These are phyloP conservation scores for Phyllotreta cruciferae DNA, from an alignment of 2,888 invertebrate species.

Conservation along the genomic window DNA sequence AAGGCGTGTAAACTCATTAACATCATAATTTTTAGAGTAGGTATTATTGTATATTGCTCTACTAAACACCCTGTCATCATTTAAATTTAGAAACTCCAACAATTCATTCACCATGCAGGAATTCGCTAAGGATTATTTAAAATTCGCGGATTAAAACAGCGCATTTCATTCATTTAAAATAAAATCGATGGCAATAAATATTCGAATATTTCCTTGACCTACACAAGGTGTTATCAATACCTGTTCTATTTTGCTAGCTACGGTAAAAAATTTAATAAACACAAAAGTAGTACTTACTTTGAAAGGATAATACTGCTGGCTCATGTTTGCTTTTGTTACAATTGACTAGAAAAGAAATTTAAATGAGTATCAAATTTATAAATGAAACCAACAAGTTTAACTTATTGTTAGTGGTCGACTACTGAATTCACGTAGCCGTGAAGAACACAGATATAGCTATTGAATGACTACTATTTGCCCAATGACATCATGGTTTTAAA, in stretches of 20 bases:
- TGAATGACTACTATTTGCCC: conserved; percentile 23
- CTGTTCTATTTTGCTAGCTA: conserved; percentile 1
- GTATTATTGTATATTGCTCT: not conserved
- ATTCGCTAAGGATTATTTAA: too few species aligned
- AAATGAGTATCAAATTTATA: conserved; percentile 30
- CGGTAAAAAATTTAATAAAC: conserved; percentile 9
- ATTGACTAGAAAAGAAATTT: conserved; percentile 45
- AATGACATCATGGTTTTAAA: conserved; percentile 52
- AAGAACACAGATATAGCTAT: conserved; percentile 37
- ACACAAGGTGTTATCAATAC: too few species aligned
- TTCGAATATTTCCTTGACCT: too few species aligned
- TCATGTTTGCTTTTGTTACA: conserved; percentile 46
- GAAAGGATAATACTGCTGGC: conserved; percentile 84
- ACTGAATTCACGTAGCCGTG: conserved; percentile 32
- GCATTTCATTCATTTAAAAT: too few species aligned
- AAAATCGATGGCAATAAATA: too few species aligned
- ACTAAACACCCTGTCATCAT: conserved; percentile 3
- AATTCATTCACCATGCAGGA: not conserved
- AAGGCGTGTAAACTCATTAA: conserved; percentile 6
- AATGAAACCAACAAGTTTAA: conserved; percentile 27
- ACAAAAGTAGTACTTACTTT: conserved; percentile 68
- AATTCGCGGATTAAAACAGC: too few species aligned
- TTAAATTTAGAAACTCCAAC: conserved; percentile 1
- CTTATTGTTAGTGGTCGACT: conserved; percentile 33
- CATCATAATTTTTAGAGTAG: conserved; percentile 7